Evolutionary conservation across 2,888 invertebrate species (phyloP).

Genomic region (Lasioglossum marginatum): DNA sequence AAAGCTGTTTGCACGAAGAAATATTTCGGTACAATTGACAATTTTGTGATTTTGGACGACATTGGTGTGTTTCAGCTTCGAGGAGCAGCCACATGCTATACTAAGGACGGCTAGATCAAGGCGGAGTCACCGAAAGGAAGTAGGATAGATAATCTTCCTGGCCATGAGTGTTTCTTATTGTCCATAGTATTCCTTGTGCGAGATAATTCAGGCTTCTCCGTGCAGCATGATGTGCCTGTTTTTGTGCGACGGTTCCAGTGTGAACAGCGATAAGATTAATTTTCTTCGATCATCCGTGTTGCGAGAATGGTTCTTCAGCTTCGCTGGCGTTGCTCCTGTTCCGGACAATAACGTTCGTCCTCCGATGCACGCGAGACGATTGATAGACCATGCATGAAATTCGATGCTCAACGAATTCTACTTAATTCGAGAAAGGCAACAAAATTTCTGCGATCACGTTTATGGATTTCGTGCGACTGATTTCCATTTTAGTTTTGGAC

Average conservation of each 20-base stretch:
- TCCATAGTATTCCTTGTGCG: conserved; percentile 13
- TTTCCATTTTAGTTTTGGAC: background rate
- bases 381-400: background rate
- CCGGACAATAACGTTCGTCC: background rate
- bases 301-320: background rate
- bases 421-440: background rate
- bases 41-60: background rate
- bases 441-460: background rate
- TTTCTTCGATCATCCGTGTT: conserved; percentile 25
- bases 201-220: background rate
- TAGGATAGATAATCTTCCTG: conserved; percentile 41
- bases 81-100: conserved; percentile 73
- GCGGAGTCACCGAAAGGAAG: conserved; percentile 24
- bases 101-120: conserved; percentile 34
- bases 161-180: conserved; percentile 53
- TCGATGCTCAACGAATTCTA: background rate
- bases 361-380: background rate
- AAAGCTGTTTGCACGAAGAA: background rate
- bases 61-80: conserved; percentile 54
- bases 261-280: conserved; percentile 49
- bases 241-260: conserved; percentile 27
- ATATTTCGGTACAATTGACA: background rate
- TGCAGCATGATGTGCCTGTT: background rate
- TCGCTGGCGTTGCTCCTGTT: conserved; percentile 10
- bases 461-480: background rate